A percentile compares a stretch with the other conserved stretches of the same genome.
Conservation (phyloP, 2,888 invertebrate genomes). For the Mythimna pallens region DNA sequence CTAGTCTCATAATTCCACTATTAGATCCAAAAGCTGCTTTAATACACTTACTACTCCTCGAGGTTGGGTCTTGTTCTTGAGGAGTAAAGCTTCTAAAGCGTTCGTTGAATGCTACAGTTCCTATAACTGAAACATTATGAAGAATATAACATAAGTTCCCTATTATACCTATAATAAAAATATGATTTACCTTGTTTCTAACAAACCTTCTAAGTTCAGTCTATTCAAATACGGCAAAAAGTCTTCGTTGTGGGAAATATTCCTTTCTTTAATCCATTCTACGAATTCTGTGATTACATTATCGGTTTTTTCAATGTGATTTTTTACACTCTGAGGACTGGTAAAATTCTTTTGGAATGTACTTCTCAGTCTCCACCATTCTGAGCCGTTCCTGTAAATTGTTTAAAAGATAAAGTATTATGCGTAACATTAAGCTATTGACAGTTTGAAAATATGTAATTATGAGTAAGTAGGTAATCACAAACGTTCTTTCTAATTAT, state of each 20-base stretch:
- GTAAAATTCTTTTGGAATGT: slow-evolving; percentile 95
- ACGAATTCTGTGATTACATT: slow-evolving; percentile 92
- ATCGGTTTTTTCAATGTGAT: slow-evolving; percentile 92
- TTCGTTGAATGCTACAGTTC: slow-evolving; percentile 93
- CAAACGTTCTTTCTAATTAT: background rate
- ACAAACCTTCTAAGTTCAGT: slow-evolving; percentile 94
- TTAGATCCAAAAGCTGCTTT: slow-evolving; percentile 94
- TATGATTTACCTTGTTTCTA: background rate
- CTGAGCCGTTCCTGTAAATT: slow-evolving; percentile 93
- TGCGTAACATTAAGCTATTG: background rate
- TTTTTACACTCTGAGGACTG: slow-evolving; percentile 92
- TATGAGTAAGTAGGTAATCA: background rate
- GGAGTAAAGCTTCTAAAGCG: slow-evolving; percentile 92
- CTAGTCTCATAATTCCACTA: slow-evolving; percentile 92
- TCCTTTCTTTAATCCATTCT: slow-evolving; percentile 77
- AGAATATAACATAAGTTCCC: background rate
- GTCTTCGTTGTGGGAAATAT: slow-evolving; percentile 85
- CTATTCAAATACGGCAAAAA: slow-evolving; percentile 93
- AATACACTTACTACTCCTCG: slow-evolving; percentile 93
- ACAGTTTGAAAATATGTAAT: background rate
- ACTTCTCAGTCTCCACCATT: slow-evolving; percentile 95
- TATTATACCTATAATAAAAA: background rate
- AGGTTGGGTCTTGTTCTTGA: slow-evolving; percentile 90
- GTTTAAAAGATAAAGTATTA: background rate
- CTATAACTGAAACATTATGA: slow-evolving; percentile 92